Evolutionary conservation across 2,113 vertebrate genomes (phyloP), one percentile per base, ranked within the genome.

Genomic region (Callionymus lyra): DNA sequence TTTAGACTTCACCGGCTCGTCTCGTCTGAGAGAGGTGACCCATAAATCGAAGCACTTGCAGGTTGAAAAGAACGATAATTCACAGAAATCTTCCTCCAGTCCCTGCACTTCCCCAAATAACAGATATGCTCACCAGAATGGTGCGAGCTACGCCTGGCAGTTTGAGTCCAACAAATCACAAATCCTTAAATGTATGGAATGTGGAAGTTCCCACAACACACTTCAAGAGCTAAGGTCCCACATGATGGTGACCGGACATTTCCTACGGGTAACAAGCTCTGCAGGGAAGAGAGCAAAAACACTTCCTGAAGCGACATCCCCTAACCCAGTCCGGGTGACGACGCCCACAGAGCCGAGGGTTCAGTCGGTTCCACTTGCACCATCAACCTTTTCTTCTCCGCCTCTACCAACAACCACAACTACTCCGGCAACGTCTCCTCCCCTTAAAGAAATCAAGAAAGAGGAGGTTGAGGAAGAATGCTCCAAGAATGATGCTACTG

Each of bases 161-260:
- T 94, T 93, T 11, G 93, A 97, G 74, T 92, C 92, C 0, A 89
- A 94, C 43, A 97, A 97, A 67, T 88, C 90, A 6, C 92, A 97
- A 62, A 98, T 96, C 63, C 85, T 98, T 12, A 97, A 93, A 72
- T 97, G 94, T 61, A 94, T 95, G 90, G 93, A 98, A 68, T 97
- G 95, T 5, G 93, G 94, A 18, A 93, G 91, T 63, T 97, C 93
- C 0, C 91, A 94, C 6, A 93, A 97, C 41, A 93, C 94, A 2
- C 78, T 97, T 65, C 92, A 99, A 68, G 93, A 98, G 41, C 90
- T 99, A 69, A 95, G 92, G 0, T 89, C 89, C 65, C 95, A 98
- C 77, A 96, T 97, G 91, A 96, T 98, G 91, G 89, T 96, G 78
- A 98, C 94, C 0, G 94, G 94, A 50, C 95, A 99, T 77, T 97